These are phyloP conservation scores for Theocolax elegans DNA, from an alignment of 1,140 invertebrate genomes.

Conservation along the genomic window DNA sequence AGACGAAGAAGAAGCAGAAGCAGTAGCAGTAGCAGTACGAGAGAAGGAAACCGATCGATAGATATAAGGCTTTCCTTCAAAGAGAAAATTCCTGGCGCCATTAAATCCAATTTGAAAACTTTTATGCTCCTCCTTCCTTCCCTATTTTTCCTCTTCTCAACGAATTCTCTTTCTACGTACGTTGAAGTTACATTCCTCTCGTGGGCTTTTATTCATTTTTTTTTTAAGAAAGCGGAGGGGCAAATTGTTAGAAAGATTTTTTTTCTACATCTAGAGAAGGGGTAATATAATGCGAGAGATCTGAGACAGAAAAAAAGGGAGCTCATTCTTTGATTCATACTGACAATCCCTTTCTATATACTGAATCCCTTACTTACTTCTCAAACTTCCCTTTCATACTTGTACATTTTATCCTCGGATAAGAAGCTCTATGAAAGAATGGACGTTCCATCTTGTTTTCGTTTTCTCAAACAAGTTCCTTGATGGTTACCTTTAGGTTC, in stretches of 20 bases:
- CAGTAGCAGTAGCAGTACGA: no score
- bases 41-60: slow-evolving; percentile 57
- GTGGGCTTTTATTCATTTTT: slow-evolving; percentile 48
- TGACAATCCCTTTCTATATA: slow-evolving; percentile 44
- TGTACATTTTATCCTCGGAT: not conserved
- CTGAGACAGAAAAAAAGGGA: slow-evolving; percentile 49
- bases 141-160: slow-evolving; percentile 8
- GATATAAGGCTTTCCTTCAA: slow-evolving; percentile 55
- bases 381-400: slow-evolving; percentile 40
- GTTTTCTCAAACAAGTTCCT: no score
- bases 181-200: not conserved
- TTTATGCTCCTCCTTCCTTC: slow-evolving; percentile 54
- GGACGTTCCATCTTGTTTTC: no score
- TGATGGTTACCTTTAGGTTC: no score
- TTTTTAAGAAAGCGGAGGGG: slow-evolving; percentile 29
- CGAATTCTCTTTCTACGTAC: slow-evolving; percentile 25
- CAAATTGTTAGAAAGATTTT: slow-evolving; percentile 7
- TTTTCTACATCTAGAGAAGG: not conserved
- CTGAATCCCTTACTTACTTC: slow-evolving; percentile 37
- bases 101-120: slow-evolving; percentile 68
- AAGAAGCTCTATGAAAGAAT: no score
- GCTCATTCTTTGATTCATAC: slow-evolving; percentile 55
- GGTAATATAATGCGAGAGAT: slow-evolving; percentile 59
- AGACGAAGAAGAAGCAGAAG: slow-evolving; percentile 35
- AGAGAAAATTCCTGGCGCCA: slow-evolving; percentile 65